phyloP scores from a whole-genome alignment of 2,797 vertebrate species.

The Channallabes apus region DNA sequence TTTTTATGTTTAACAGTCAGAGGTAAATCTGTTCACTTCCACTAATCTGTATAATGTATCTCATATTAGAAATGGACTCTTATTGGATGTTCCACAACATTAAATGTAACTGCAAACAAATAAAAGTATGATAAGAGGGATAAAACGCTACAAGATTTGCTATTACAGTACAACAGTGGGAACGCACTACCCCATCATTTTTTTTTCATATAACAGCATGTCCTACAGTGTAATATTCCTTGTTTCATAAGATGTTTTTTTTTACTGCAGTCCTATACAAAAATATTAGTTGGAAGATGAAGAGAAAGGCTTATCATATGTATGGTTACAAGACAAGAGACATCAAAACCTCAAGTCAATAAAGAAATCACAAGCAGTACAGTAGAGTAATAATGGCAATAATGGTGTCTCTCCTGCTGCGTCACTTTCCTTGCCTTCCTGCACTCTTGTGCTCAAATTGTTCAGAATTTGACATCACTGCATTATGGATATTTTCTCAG shows the following conservation, averaged over 20 bases:
- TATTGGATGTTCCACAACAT: neutral
- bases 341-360: conserved; percentile 12
- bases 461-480: conserved; percentile 30
- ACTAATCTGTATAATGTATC: neutral
- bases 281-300: neutral
- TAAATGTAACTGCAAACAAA: neutral
- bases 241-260: neutral
- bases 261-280: neutral
- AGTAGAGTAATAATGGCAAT: conserved; percentile 34
- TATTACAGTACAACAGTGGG: neutral
- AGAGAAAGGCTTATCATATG: conserved; percentile 1
- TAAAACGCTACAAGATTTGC: neutral
- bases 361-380: conserved; percentile 31
- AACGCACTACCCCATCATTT: neutral
- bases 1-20: neutral
- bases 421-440: conserved; percentile 40
- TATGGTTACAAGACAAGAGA: neutral
- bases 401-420: conserved; percentile 33
- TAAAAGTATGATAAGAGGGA: neutral
- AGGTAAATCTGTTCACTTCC: neutral
- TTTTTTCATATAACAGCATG: neutral
- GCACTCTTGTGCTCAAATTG: conserved; percentile 25
- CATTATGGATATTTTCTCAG: conserved; percentile 38
- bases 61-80: neutral
- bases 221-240: neutral